Conservation (phyloP, 2,797 vertebrate species). For the Triplophysa yarkandensis region DNA sequence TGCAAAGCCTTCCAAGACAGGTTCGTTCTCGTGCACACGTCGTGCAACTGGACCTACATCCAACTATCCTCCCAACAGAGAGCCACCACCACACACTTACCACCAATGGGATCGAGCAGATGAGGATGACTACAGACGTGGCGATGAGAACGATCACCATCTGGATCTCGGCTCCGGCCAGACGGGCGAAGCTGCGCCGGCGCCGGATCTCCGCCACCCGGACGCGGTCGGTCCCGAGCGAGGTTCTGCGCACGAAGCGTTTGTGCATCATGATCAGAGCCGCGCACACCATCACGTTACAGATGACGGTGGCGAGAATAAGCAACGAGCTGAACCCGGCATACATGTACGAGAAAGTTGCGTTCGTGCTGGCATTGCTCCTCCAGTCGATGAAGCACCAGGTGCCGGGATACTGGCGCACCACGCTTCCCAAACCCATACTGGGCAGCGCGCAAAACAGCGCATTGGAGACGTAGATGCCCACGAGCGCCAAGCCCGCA, state of each 20-base stretch:
- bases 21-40: not conserved
- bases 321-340: slow-evolving; percentile 89
- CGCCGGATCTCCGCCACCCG: slow-evolving; percentile 82
- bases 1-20: not conserved
- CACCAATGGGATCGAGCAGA: slow-evolving; percentile 96
- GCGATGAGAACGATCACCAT: slow-evolving; percentile 96
- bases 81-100: slow-evolving; percentile 74
- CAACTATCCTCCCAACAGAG: not conserved
- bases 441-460: slow-evolving; percentile 90
- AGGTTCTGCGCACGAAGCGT: slow-evolving; percentile 90
- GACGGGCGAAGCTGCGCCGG: slow-evolving; percentile 85
- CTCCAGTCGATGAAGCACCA: slow-evolving; percentile 98
- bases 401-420: slow-evolving; percentile 77
- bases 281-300: slow-evolving; percentile 92
- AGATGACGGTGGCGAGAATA: slow-evolving; percentile 87
- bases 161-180: slow-evolving; percentile 93
- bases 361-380: slow-evolving; percentile 73
- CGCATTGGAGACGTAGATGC: slow-evolving; percentile 84
- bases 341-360: slow-evolving; percentile 89
- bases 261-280: slow-evolving; percentile 94
- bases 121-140: slow-evolving; percentile 89
- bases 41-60: not conserved
- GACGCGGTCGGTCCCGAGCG: slow-evolving; percentile 82
- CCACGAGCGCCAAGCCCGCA: slow-evolving; percentile 83
- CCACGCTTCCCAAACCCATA: slow-evolving; percentile 84